Conservation (phyloP, 2,113 vertebrate species). For the Aphyosemion australe region DNA sequence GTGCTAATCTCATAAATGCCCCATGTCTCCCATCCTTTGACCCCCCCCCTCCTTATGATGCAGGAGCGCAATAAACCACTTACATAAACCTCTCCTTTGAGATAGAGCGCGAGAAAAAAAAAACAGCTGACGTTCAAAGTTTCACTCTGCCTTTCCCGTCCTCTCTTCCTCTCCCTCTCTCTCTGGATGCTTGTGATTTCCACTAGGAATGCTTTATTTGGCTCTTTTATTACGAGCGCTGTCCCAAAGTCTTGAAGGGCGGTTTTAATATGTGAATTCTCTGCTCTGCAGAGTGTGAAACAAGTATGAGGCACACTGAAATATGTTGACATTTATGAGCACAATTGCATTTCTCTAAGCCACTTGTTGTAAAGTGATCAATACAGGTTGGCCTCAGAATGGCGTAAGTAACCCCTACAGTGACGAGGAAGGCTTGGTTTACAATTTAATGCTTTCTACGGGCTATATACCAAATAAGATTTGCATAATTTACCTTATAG, state of each 20-base stretch:
- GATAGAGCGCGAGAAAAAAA: slow-evolving; percentile 42
- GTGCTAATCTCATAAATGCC: slow-evolving; percentile 80
- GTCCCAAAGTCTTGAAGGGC: slow-evolving; percentile 76
- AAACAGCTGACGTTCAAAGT: slow-evolving; percentile 78
- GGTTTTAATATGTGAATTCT: slow-evolving; percentile 77
- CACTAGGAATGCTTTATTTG: slow-evolving; percentile 78
- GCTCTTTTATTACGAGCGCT: slow-evolving; percentile 76
- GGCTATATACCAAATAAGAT: neutral
- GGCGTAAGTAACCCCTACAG: slow-evolving; percentile 23
- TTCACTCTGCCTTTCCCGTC: slow-evolving; percentile 41
- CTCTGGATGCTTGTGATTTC: slow-evolving; percentile 75
- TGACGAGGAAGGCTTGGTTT: slow-evolving; percentile 23
- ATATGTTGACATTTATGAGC: slow-evolving; percentile 65
- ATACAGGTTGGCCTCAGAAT: slow-evolving; percentile 43
- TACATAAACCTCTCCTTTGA: slow-evolving; percentile 78
- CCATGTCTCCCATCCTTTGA: slow-evolving; percentile 36
- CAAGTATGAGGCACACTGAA: slow-evolving; percentile 50
- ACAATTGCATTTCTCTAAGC: slow-evolving; percentile 60
- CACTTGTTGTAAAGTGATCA: slow-evolving; percentile 68
- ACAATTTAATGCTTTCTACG: slow-evolving; percentile 7
- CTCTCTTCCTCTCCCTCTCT: slow-evolving; percentile 14
- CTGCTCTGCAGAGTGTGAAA: slow-evolving; percentile 68
- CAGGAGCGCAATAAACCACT: slow-evolving; percentile 78
- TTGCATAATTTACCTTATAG: neutral
- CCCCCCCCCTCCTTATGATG: slow-evolving; percentile 47